A percentile compares a stretch with the other conserved stretches of the same genome.
Evolutionary conservation across 1,140 invertebrate species (phyloP).

Genomic region (Uloborus diversus): DNA sequence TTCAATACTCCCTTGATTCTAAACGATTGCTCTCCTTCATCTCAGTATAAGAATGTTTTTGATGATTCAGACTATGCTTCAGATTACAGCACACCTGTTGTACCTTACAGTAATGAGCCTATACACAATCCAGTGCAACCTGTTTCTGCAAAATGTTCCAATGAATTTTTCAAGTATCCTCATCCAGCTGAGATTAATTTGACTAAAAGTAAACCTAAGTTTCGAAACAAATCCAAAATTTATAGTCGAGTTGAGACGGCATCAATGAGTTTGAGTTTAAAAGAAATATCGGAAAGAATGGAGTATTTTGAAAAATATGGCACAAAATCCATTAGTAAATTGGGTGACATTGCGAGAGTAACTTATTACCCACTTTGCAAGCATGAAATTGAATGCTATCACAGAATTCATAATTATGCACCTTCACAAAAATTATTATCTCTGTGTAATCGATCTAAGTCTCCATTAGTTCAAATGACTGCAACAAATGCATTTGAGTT

Average conservation of each 20-base stretch:
- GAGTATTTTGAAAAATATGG: background rate
- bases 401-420: background rate
- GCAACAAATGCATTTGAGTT: too few species aligned
- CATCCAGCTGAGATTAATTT: background rate
- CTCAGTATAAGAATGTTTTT: too few species aligned
- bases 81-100: too few species aligned
- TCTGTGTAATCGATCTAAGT: background rate
- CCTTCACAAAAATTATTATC: constrained; percentile 12
- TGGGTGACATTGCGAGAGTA: background rate
- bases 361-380: background rate
- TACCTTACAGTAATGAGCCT: too few species aligned
- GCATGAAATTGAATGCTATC: constrained; percentile 31
- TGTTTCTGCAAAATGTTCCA: too few species aligned
- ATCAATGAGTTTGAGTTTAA: background rate
- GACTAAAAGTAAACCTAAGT: background rate
- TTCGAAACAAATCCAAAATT: background rate
- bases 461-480: background rate
- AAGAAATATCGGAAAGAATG: background rate
- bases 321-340: background rate
- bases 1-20: too few species aligned
- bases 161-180: background rate
- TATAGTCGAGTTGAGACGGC: background rate
- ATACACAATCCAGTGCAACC: too few species aligned
- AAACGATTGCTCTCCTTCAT: too few species aligned
- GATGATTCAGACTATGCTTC: too few species aligned